phyloP scores from a whole-genome alignment of 2,888 invertebrate genomes.

The Tenthredo livida region DNA sequence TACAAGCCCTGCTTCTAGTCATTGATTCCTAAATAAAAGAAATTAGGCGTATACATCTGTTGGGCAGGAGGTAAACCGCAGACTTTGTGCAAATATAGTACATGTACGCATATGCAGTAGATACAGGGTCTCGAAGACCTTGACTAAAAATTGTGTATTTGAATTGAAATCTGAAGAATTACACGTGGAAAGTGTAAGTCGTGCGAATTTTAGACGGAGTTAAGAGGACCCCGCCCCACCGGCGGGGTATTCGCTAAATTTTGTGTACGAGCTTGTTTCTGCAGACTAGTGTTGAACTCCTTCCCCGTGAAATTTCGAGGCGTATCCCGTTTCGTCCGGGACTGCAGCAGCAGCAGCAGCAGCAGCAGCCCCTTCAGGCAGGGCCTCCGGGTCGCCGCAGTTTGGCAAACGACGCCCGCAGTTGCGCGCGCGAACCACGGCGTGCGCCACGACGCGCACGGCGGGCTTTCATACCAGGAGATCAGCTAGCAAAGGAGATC shows the following conservation, averaged over 20 bases:
- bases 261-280: background rate
- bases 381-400: slow-evolving; percentile 11
- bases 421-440: slow-evolving; percentile 54
- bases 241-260: background rate
- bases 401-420: slow-evolving; percentile 42
- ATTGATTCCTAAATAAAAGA: slow-evolving; percentile 17
- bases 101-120: background rate
- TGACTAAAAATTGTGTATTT: background rate
- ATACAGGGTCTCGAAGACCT: background rate
- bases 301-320: background rate
- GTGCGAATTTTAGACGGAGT: background rate
- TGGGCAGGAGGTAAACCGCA: background rate
- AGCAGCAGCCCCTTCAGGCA: slow-evolving; percentile 33
- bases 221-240: background rate
- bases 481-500: slow-evolving; percentile 54
- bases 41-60: background rate
- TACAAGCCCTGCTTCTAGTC: background rate
- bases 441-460: slow-evolving; percentile 67
- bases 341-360: background rate
- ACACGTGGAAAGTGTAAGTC: background rate
- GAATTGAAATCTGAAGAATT: background rate
- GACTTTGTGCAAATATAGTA: background rate
- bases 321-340: slow-evolving; percentile 25
- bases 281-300: background rate
- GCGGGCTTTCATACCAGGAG: slow-evolving; percentile 63